Conservation (phyloP, 2,888 invertebrate genomes). For the Geophilus truncorum region DNA sequence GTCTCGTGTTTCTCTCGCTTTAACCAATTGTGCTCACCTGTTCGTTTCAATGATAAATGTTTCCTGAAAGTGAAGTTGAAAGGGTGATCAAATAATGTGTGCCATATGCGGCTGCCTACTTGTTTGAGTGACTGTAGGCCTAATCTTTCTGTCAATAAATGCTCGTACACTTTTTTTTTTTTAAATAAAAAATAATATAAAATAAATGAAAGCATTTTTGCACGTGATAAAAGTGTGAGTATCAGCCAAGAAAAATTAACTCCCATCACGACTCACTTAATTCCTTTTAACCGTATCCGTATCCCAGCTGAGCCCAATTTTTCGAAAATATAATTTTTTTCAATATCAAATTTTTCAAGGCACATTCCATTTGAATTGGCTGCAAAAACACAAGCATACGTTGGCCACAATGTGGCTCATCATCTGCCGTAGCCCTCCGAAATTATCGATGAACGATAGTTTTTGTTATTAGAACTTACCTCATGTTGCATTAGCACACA, state of each 20-base stretch:
- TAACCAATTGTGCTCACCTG: slow-evolving; percentile 20
- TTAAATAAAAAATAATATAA: too few species aligned
- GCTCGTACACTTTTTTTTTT: slow-evolving; percentile 5
- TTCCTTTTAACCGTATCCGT: not conserved
- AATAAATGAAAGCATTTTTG: not conserved
- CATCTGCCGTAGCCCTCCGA: not conserved
- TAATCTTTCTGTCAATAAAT: slow-evolving; percentile 7
- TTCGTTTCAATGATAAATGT: not conserved
- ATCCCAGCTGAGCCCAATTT: not conserved
- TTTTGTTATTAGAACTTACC: not conserved
- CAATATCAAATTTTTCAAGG: not conserved
- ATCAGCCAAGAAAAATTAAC: not conserved
- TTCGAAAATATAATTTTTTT: not conserved
- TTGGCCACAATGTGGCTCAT: slow-evolving; percentile 10
- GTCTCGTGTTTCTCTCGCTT: slow-evolving; percentile 15
- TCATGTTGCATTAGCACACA: not conserved
- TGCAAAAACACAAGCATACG: not conserved
- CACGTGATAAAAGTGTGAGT: not conserved
- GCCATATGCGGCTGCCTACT: slow-evolving; percentile 16
- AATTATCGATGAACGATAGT: not conserved
- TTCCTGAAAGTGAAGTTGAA: not conserved
- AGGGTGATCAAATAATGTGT: not conserved
- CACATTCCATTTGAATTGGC: slow-evolving; percentile 8
- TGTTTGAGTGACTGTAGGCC: slow-evolving; percentile 1
- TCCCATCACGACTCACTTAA: not conserved